Base-by-base conservation (phyloP, 2,113 vertebrate species). In the Leptobrachium leishanense region DNA sequence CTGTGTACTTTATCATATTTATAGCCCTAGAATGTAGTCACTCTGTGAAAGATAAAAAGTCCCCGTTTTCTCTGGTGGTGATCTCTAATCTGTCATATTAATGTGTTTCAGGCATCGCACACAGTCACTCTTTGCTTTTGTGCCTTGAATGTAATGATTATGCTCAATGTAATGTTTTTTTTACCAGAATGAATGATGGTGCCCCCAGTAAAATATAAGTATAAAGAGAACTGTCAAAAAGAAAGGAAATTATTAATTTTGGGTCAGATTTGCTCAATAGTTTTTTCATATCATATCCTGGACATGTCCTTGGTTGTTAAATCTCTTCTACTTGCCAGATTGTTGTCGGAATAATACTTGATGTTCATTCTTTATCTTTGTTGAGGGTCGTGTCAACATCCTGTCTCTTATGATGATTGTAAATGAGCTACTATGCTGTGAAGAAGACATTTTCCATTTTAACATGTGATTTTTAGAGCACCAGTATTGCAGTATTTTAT, bases 271-370 rank as follows among this genome's bases (percentile, higher is more conserved):
- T 81, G 9, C 41, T 74, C 71, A 39, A 42, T 62, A 39, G 62
- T 81, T 68, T 80, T 81, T 80, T 74, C 62, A 53, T 81, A 65
- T 74, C 72, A 68, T 44, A 15, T 46, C 41, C 43, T 12, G 53
- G 78, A 81, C 53, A 81, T 81, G 78, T 81, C 78, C 78, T 81
- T 81, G 64, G 42, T 74, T 74, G 63, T 79, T 74, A 57, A 79
- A 79, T 81, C 72, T 68, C 68, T 74, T 81, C 53, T 68, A 50
- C 72, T 62, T 74, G 72, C 71, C 72, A 74, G 71, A 81, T 68
- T 74, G 71, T 74, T 74, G 72, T 81, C 78, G 59, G 71, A 74
- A 57, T 66, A 59, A 59, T 68, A 68, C 53, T 74, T 81, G 72
- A 81, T 81, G 53, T 59, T 81, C 50, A 68, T 42, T 74, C 50